These are phyloP conservation scores for Penelope pileata DNA, from an alignment of 2,113 vertebrate genomes.

Conservation along the genomic window DNA sequence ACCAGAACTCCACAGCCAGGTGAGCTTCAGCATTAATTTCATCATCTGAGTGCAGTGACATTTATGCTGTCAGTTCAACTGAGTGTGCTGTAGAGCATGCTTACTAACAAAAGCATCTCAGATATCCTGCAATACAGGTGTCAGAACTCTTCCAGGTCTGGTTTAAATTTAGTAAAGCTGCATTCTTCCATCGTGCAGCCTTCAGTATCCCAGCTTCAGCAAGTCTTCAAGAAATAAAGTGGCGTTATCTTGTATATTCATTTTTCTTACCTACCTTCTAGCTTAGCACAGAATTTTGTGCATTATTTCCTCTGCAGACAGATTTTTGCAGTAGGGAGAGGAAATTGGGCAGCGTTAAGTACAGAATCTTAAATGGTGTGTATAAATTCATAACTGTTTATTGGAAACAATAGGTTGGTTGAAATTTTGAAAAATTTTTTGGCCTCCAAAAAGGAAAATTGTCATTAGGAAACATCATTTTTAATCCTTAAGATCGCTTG, in stretches of 20 bases:
- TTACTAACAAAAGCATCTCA: not conserved
- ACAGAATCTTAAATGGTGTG: not conserved
- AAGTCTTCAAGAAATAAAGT: not conserved
- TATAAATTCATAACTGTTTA: not conserved
- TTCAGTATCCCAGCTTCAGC: not conserved
- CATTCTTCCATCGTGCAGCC: not conserved
- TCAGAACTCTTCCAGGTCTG: not conserved
- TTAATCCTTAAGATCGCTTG: not conserved
- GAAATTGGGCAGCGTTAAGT: not conserved
- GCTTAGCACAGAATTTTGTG: not conserved
- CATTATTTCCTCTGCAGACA: not conserved
- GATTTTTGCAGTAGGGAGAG: not conserved
- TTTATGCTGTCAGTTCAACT: not conserved
- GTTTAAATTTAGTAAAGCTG: not conserved
- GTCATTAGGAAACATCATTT: not conserved
- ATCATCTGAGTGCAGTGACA: not conserved
- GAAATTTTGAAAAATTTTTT: not conserved
- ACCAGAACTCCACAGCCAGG: not conserved
- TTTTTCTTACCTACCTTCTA: not conserved
- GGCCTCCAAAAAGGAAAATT: not conserved
- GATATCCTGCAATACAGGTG: not conserved
- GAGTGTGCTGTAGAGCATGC: fast-evolving
- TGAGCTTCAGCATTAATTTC: not conserved
- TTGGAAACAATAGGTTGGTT: not conserved
- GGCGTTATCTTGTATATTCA: not conserved